A percentile compares a stretch with the other conserved stretches of the same genome.
These are phyloP conservation scores for Andrena bicolor DNA, from an alignment of 2,888 invertebrate genomes.

Conservation along the genomic window DNA sequence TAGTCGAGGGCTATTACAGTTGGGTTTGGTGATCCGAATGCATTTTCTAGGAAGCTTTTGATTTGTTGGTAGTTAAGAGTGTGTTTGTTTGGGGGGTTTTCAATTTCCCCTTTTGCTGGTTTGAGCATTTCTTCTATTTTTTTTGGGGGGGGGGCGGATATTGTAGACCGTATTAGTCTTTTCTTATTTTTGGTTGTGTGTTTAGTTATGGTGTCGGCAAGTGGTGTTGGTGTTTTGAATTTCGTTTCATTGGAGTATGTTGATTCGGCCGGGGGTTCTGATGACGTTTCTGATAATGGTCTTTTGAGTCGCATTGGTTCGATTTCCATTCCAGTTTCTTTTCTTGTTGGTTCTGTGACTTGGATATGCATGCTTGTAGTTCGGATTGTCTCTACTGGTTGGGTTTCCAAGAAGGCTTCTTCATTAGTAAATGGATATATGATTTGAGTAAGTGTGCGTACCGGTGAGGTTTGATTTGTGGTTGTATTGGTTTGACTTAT, in stretches of 20 bases:
- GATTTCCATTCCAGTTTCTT: conserved; percentile 5
- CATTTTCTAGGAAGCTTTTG: conserved; percentile 13
- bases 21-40: neutral
- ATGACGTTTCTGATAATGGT: neutral
- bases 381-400: neutral
- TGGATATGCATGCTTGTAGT: neutral
- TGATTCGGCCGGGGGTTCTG: no score
- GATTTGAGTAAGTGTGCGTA: neutral
- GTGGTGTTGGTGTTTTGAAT: neutral
- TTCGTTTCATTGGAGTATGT: neutral
- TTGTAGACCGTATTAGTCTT: neutral
- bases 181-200: neutral
- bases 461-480: neutral
- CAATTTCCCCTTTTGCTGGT: conserved; percentile 4
- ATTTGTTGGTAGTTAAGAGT: neutral
- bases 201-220: neutral
- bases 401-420: neutral
- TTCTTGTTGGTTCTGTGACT: neutral
- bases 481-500: neutral
- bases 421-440: neutral
- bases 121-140: neutral
- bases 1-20: neutral
- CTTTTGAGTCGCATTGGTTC: neutral
- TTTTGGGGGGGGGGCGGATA: no score
- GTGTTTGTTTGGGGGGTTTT: neutral